Conservation (phyloP, 2,888 invertebrate species). For the Limnephilus marmoratus region DNA sequence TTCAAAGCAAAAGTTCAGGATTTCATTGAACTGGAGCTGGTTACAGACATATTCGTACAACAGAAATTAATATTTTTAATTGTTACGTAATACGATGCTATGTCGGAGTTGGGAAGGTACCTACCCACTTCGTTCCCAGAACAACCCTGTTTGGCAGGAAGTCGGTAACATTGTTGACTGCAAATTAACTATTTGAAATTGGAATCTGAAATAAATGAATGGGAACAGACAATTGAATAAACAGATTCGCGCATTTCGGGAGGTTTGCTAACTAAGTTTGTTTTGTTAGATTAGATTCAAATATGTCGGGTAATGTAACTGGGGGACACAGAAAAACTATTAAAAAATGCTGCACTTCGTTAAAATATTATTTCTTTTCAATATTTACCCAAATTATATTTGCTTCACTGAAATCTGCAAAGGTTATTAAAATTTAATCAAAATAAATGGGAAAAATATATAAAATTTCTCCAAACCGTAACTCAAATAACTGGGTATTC, state of each 20-base stretch:
- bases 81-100: neutral
- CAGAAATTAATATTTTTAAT: neutral
- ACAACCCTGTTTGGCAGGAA: neutral
- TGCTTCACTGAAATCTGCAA: too few relatives aligned
- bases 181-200: conserved; percentile 18
- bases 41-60: too few relatives aligned
- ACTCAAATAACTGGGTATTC: too few relatives aligned
- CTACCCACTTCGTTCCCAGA: neutral
- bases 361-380: too few relatives aligned
- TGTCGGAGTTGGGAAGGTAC: neutral
- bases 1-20: too few relatives aligned
- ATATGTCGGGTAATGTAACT: neutral
- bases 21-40: too few relatives aligned
- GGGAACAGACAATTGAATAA: conserved; percentile 18
- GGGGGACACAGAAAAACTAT: neutral
- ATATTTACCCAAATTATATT: too few relatives aligned
- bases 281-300: neutral
- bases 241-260: neutral
- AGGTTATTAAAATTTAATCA: too few relatives aligned
- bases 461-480: too few relatives aligned
- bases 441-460: too few relatives aligned
- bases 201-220: conserved; percentile 21
- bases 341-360: neutral
- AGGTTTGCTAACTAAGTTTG: neutral
- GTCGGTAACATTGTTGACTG: conserved; percentile 9